Evolutionary conservation across 1,140 invertebrate genomes (phyloP).

Genomic region (Hylaeus anthracinus): DNA sequence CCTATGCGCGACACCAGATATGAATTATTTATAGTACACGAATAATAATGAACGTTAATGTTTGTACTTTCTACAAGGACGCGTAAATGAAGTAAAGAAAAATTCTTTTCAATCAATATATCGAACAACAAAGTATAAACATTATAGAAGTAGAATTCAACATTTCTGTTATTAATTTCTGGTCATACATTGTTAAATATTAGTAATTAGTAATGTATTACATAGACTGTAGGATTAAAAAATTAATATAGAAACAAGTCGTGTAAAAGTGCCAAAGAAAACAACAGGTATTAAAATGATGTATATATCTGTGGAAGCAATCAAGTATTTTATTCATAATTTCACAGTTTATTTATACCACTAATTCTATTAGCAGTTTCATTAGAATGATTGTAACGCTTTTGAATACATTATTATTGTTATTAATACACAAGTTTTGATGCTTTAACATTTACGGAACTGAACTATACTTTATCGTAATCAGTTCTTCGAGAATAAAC

Average conservation of each 20-base stretch:
- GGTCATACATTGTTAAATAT: conserved; percentile 5
- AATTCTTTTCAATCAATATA: not conserved
- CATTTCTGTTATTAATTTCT: conserved; percentile 8
- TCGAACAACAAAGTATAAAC: not conserved
- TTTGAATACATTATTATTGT: conserved; percentile 30
- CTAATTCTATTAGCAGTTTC: conserved; percentile 22
- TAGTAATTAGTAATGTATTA: conserved; percentile 11
- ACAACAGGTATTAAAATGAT: conserved; percentile 11
- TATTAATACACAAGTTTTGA: conserved; percentile 26
- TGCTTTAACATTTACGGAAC: conserved; percentile 34
- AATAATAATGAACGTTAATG: conserved; percentile 14
- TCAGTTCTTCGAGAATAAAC: conserved; percentile 40
- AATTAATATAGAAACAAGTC: conserved; percentile 13
- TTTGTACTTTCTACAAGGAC: conserved; percentile 37
- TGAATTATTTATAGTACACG: conserved; percentile 10
- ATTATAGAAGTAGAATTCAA: not conserved
- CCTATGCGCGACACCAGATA: not conserved
- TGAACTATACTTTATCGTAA: conserved; percentile 36
- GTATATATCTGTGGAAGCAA: conserved; percentile 19
- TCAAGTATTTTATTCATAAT: conserved; percentile 13
- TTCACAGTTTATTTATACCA: conserved; percentile 27
- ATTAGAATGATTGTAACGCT: conserved; percentile 27
- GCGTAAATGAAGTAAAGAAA: not conserved
- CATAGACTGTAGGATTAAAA: conserved; percentile 10
- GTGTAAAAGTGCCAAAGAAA: conserved; percentile 37